Conservation (phyloP, 2,888 invertebrate species). For the Cremastinae sp. region DNA sequence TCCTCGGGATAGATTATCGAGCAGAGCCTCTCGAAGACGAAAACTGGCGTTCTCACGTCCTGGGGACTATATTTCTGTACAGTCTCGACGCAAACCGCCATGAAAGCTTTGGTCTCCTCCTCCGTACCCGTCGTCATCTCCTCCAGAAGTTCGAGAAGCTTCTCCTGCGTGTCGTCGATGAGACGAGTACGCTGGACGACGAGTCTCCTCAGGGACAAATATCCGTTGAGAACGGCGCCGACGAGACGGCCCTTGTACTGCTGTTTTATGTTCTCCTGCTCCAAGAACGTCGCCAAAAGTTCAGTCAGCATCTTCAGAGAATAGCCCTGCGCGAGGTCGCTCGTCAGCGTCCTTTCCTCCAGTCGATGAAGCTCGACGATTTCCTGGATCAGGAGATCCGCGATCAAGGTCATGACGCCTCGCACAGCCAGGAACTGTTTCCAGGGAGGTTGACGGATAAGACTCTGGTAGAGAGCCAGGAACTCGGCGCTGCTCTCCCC, state of each 20-base stretch:
- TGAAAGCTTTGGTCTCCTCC: constrained; percentile 97
- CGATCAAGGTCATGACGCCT: constrained; percentile 92
- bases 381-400: constrained; percentile 92
- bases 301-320: constrained; percentile 95
- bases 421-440: constrained; percentile 95
- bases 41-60: constrained; percentile 97
- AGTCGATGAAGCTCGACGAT: constrained; percentile 93
- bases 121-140: constrained; percentile 98
- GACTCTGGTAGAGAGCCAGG: constrained; percentile 90
- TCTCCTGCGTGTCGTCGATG: constrained; percentile 98
- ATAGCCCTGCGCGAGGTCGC: constrained; percentile 96
- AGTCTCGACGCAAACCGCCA: constrained; percentile 98
- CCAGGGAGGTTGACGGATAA: constrained; percentile 94
- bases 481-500: constrained; percentile 97
- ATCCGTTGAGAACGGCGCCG: constrained; percentile 95
- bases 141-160: constrained; percentile 94
- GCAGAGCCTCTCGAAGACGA: constrained; percentile 97
- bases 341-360: constrained; percentile 95
- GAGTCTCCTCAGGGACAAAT: constrained; percentile 92
- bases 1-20: constrained; percentile 99
- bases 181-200: constrained; percentile 97
- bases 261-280: constrained; percentile 92
- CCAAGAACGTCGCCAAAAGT: constrained; percentile 92
- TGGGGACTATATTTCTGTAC: constrained; percentile 94
- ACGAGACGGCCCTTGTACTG: constrained; percentile 94